Evolutionary conservation across 2,797 vertebrate genomes (phyloP).

Genomic region (Anas bahamensis): DNA sequence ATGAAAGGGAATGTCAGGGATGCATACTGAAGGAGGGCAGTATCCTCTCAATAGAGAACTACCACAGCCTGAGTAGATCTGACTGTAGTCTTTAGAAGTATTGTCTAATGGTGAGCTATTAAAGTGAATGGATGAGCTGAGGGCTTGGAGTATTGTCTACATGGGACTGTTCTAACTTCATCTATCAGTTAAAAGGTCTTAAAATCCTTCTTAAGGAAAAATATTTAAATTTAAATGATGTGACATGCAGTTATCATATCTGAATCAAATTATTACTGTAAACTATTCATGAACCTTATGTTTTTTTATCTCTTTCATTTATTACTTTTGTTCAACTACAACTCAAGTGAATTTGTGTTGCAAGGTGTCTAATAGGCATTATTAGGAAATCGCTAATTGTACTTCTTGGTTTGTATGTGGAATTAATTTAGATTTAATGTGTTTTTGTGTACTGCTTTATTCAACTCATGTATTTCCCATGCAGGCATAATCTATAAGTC

Average conservation of each 20-base stretch:
- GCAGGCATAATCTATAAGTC: not conserved
- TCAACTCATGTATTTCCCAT: not conserved
- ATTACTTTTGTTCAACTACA: not conserved
- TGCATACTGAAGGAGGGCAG: not conserved
- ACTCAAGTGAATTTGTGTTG: not conserved
- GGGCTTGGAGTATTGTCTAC: not conserved
- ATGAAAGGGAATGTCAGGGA: not conserved
- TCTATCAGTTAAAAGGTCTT: not conserved
- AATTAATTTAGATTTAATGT: not conserved
- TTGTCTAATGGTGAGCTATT: not conserved
- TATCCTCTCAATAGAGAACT: not conserved
- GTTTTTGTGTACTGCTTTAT: not conserved
- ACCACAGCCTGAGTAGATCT: not conserved
- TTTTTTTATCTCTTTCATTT: not conserved
- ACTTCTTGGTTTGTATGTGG: not conserved
- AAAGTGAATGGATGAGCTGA: accelerated
- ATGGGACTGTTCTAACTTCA: not conserved
- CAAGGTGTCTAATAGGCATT: not conserved
- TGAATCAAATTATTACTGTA: not conserved
- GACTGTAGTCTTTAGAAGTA: accelerated
- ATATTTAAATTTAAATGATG: not conserved
- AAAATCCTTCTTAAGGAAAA: not conserved
- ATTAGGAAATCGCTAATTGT: not conserved
- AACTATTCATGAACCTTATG: not conserved
- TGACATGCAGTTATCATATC: not conserved